Base-by-base conservation (phyloP, 2,888 invertebrate species). In the Agrilus cyanescens region DNA sequence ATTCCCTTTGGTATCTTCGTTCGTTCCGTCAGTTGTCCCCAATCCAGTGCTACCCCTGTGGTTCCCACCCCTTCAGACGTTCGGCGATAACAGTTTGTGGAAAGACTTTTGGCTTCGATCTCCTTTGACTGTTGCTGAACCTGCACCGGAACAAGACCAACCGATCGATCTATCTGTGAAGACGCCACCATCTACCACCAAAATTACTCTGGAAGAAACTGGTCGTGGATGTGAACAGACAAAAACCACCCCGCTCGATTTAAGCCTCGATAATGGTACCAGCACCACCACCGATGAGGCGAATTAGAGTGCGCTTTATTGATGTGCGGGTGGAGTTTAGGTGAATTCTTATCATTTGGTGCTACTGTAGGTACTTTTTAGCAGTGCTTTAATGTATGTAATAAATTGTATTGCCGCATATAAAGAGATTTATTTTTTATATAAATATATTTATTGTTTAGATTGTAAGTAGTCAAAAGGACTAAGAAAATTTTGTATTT, bases 111-210 rank as follows among this genome's bases (percentile, higher is more conserved):
- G 75, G 52, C 57, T 73, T 6, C 71, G 73, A 53, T 60, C 58
- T 12, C 72, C 75, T 1, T 71, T 75, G 18, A 69, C 72, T 0
- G 68, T 74, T 2, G 75, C 74, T 1, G 74, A 74, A 12, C 65
- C 74, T 8, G 76, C 75, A 0, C 65, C 74, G 38, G 75, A 75
- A 50, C 77, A 78, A 58, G 75, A 76, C 15, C 76, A 80, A 56
- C 82, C 82, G 1, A 82, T 82, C 52, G 82, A 82, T 61, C 63
- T 82, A 46, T 82, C 82, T 2, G 69, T 82, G 15, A 18, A 36
- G 34, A 50, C 49, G 34, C 38, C 41, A 43, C 47, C 68, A 71
- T 29, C 66, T 68, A 35, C 52, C 70, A 41, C 70, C 70, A 51
- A 68, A 70, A 62, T 44, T 18, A 49, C 49, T 33, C 48, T 49